A percentile compares a stretch with the other conserved stretches of the same genome.
Evolutionary conservation across 1,140 invertebrate species (phyloP).

Genomic region (Nephotettix cincticeps): DNA sequence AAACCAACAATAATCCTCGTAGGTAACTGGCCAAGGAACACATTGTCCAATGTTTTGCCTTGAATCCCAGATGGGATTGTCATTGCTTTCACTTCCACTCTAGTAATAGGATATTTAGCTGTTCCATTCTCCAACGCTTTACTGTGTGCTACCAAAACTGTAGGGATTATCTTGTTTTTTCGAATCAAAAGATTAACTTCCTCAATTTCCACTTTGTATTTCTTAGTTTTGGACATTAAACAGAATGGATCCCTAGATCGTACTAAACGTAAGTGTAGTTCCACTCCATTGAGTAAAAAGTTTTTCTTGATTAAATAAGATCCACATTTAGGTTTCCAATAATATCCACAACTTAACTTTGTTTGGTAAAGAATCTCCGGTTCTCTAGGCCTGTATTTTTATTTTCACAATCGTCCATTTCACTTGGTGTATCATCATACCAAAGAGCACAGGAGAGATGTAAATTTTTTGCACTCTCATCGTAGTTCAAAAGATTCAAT

Average conservation of each 20-base stretch:
- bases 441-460: constrained; percentile 44
- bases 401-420: constrained; percentile 37
- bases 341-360: constrained; percentile 38
- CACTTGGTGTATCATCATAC: constrained; percentile 37
- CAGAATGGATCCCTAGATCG: constrained; percentile 44
- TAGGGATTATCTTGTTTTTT: constrained; percentile 43
- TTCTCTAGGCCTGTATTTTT: constrained; percentile 40
- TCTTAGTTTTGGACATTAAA: constrained; percentile 40
- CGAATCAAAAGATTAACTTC: constrained; percentile 45
- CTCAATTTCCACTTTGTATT: constrained; percentile 35
- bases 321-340: constrained; percentile 30
- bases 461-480: constrained; percentile 44
- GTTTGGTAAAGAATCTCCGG: constrained; percentile 37
- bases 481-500: constrained; percentile 49
- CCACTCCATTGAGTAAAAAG: constrained; percentile 47
- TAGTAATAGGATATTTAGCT: constrained; percentile 47
- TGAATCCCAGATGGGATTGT: constrained; percentile 43
- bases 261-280: constrained; percentile 44
- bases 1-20: constrained; percentile 47
- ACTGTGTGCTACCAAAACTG: constrained; percentile 44
- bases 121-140: constrained; percentile 44
- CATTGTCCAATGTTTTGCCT: constrained; percentile 45
- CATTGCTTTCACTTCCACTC: constrained; percentile 46
- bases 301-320: constrained; percentile 46
- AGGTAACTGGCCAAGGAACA: constrained; percentile 45